Base-by-base conservation (phyloP, 2,888 invertebrate species). In the Erynnis tages region DNA sequence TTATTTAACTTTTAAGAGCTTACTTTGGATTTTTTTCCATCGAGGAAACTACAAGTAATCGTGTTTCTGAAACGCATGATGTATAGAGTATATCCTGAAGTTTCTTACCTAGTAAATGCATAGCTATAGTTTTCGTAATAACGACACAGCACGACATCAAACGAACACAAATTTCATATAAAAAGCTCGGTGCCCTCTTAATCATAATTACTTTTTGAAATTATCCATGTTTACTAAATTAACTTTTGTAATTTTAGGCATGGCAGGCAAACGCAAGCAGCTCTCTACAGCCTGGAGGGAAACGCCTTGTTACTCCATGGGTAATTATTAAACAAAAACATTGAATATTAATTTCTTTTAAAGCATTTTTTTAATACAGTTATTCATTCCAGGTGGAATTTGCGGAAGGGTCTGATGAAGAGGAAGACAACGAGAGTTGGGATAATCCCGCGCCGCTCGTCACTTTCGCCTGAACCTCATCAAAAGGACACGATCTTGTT, bases 241-340 rank as follows among this genome's bases (percentile, higher is more conserved):
- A 7, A 16, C 41, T 41, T 59, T 49, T 35, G 13, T 54, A 17
- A 21, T 71, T 74, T 55, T 65, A 88, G 87, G 79, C 77, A 13
- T 89, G 87, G 88, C 87, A 87, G 60, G 73, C 83, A 3, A 85
- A 78, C 55, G 82, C 84, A 62, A 72, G 73, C 41, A 76, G 79
- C 52, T 79, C 81, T 0, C 53, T 80, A 13, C 73, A 76, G 10
- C 63, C 77, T 0, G 71, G 66, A 4, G 71, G 67, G 5, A 79
- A 78, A 53, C 74, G 78, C 14, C 61, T 77, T 54, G 75, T 79
- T 32, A 57, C 62, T 46, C 87, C 88, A 13, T 89, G 88, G 88
- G 88, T 89, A 62, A 69, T 66, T 61, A 30, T 25, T 21, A 23
- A 23, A 5, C 6, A 23, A 23, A 23, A 23, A 5, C 2, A n/a